Evolutionary conservation across 2,113 vertebrate genomes (phyloP), one percentile per base, ranked within the genome.

Genomic region (Chaetura pelagica): DNA sequence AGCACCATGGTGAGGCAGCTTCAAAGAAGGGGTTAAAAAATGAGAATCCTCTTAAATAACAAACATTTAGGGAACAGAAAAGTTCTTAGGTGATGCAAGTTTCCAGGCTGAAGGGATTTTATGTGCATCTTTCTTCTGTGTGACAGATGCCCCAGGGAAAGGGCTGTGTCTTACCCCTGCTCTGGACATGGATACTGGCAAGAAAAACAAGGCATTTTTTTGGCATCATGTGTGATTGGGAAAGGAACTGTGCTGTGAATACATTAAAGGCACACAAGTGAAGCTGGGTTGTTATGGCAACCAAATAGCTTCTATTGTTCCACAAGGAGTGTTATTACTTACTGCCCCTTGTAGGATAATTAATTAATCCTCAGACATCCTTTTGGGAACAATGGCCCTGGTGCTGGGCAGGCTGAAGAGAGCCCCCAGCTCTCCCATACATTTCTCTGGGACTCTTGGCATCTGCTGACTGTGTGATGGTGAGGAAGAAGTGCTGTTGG

Each of bases 351-450:
- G 86, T 93, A 90, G 82, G 95, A 96, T 95, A 91, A 96, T 96
- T 97, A 96, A 97, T 97, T 94, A 94, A 96, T 94, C 94, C 88
- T 94, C 89, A 95, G 93, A 71, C 92, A 90, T 92, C 67, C 42
- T 94, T 95, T 84, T 6, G 73, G 91, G 91, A 94, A 80, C 91
- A 96, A 89, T 92, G 92, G 79, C 49, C 55, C 34, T 72, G 68
- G 32, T 75, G 69, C 82, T 90, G 87, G 58, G 77, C 76, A 94
- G 80, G 34, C 44, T 84, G 55, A 72, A 89, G 64, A 67, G 83
- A 92, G 49, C 48, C 88, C 79, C 44, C 5, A 8, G 75, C 68
- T 84, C 59, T 79, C 59, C 75, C 85, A 48, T 58, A 61, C 42
- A 32, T 94, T 64, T 83, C 35, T 13, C 58, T 94, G 79, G 72